phyloP scores from a whole-genome alignment of 2,113 vertebrate genomes.

The Chrysemys picta region DNA sequence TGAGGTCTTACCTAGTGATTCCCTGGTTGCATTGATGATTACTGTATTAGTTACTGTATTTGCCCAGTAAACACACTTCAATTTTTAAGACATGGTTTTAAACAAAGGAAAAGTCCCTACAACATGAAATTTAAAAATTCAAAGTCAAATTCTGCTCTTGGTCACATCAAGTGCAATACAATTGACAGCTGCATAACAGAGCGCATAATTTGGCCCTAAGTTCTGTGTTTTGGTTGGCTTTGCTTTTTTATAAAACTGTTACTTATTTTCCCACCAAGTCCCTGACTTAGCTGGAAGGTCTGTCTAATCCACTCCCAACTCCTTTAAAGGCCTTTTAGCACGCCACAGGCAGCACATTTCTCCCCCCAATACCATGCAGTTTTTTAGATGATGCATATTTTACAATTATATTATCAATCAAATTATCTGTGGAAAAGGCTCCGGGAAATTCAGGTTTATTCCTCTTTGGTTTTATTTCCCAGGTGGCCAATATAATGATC shows the following conservation, averaged over 20 bases:
- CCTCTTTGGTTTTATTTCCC: neutral
- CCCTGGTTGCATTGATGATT: neutral
- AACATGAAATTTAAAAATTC: neutral
- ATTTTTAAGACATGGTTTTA: neutral
- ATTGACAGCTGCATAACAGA: neutral
- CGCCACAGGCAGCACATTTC: neutral
- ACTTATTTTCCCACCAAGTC: neutral
- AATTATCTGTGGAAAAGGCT: neutral
- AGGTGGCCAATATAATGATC: neutral
- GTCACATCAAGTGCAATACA: neutral
- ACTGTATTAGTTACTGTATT: neutral
- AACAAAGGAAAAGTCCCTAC: neutral
- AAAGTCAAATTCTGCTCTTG: neutral
- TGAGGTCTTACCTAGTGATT: neutral
- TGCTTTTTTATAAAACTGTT: neutral
- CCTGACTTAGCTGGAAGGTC: neutral
- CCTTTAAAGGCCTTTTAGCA: neutral
- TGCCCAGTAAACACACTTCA: neutral
- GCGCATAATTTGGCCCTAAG: neutral
- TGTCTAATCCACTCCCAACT: neutral
- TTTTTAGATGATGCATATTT: neutral
- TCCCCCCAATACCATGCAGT: neutral
- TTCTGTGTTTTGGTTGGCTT: neutral
- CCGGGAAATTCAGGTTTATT: neutral
- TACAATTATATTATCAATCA: neutral